Conservation (phyloP, 2,888 invertebrate genomes). For the Amiota mariae region DNA sequence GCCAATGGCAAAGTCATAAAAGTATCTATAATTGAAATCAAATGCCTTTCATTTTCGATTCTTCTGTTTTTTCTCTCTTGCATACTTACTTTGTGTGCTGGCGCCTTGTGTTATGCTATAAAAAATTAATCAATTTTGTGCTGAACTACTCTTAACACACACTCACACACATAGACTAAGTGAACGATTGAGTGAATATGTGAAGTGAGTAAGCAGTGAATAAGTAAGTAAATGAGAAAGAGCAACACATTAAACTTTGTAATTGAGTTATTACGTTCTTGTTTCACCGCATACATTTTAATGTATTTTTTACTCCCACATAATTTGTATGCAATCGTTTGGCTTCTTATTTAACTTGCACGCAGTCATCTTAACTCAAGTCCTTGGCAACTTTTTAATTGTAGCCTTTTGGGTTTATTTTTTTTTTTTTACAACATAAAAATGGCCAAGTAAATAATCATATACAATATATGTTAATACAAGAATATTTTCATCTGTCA, state of each 20-base stretch:
- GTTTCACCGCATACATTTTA: background rate
- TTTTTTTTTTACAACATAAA: background rate
- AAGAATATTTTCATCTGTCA: background rate
- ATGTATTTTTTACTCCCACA: too few relatives aligned
- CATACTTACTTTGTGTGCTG: background rate
- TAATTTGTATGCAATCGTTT: constrained; percentile 1
- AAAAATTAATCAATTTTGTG: background rate
- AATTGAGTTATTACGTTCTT: constrained; percentile 1
- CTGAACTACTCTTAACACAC: too few relatives aligned
- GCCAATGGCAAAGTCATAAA: constrained; percentile 13
- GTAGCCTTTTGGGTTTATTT: background rate
- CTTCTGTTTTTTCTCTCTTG: background rate
- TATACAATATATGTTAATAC: background rate
- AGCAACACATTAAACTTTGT: constrained; percentile 1
- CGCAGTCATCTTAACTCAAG: background rate
- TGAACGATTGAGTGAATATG: background rate
- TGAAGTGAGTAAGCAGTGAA: background rate
- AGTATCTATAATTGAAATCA: constrained; percentile 18
- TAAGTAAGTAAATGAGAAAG: background rate
- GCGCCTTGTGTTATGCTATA: background rate
- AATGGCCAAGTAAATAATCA: background rate
- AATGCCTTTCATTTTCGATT: background rate
- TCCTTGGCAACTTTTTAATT: background rate
- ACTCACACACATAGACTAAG: too few relatives aligned
- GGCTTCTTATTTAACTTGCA: background rate